Evolutionary conservation across 2,888 invertebrate species (phyloP), one percentile per base, ranked within the genome.

Genomic region (Abrostola triplasia): DNA sequence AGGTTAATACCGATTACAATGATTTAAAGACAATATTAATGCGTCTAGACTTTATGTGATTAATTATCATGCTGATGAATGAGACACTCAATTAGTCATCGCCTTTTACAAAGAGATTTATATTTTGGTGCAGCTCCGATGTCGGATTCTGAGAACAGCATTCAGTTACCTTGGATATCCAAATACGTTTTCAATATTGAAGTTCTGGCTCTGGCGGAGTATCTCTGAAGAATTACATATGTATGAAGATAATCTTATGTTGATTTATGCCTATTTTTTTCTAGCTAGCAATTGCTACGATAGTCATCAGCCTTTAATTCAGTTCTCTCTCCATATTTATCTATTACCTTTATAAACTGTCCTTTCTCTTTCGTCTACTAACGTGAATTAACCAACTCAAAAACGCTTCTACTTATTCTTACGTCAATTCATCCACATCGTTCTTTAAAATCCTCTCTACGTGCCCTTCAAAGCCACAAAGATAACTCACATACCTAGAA

Each of bases 51-150:
- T 7, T 55, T 36, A 66, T 64, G 55, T 56, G 62, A 60, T 69
- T 60, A 58, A 60, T 70, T 60, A 24, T 11, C 37, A 64, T 11
- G 35, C 48, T 66, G 59, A 70, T 73, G 56, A 70, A 67, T 73
- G 47, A 35, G 13, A 6, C 10, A 11, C 6, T 38, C 55, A 59
- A 70, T 73, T 67, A 67, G 49, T 66, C 54, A 59, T 47, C 38
- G 36, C 60, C 65, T 59, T 72, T 54, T 72, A 47, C 0, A 61
- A 41, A 49, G 10, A 12, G 41, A 53, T 64, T 68, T 51, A 51
- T 58, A 59, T 41, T 50, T 58, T 9, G 12, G 10, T 59, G 44
- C 24, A 6, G 37, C 0, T 51, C 49, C 8, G 47, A 35, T 49
- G 41, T 52, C 48, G 57, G 44, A 50, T 68, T 64, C 64, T 38